A percentile compares a stretch with the other conserved stretches of the same genome.
phyloP scores from a whole-genome alignment of 2,113 vertebrate species.

The Crotalus tigris region DNA sequence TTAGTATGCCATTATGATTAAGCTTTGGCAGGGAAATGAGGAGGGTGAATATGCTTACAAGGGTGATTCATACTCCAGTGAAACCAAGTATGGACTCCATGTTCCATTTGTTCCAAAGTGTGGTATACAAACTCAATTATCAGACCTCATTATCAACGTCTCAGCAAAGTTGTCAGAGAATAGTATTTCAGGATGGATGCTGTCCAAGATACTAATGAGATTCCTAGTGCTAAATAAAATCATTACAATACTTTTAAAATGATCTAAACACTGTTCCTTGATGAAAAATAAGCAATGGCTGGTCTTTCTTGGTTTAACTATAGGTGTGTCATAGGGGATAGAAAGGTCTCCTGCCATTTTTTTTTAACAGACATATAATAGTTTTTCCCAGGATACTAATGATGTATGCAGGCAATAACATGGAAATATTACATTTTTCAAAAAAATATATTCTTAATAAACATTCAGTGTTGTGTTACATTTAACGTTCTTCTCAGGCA shows the following conservation, averaged over 20 bases:
- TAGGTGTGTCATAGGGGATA: neutral
- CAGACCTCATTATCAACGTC: neutral
- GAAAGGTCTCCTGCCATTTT: neutral
- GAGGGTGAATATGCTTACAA: neutral
- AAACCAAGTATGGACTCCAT: neutral
- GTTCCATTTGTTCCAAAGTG: neutral
- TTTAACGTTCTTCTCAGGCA: neutral
- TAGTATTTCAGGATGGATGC: neutral
- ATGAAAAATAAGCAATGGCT: neutral
- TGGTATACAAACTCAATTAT: neutral
- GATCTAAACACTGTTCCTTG: neutral
- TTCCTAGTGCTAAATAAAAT: neutral
- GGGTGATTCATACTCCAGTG: neutral
- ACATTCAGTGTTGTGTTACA: neutral
- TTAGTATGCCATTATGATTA: neutral
- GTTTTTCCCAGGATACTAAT: neutral
- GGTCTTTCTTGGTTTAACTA: neutral
- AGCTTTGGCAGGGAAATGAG: neutral
- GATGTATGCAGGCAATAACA: neutral
- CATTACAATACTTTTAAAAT: neutral
- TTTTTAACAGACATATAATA: neutral
- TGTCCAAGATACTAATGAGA: slow-evolving; percentile 28
- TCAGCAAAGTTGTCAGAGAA: neutral
- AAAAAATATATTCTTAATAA: neutral
- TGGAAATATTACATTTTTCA: neutral